Evolutionary conservation across 2,113 vertebrate genomes (phyloP), one percentile per base, ranked within the genome.

Genomic region (Gopherus flavomarginatus): DNA sequence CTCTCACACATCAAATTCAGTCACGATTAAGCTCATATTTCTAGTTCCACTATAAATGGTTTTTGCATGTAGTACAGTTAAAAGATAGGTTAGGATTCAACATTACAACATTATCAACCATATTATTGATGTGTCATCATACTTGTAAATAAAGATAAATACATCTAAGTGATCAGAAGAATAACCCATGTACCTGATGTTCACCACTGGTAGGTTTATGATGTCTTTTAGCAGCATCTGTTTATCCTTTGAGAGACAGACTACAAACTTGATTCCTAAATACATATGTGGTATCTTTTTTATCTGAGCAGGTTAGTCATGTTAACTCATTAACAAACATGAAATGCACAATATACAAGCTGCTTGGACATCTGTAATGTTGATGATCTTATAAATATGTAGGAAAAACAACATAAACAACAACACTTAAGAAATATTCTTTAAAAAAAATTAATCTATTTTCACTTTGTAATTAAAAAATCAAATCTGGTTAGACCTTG

Each of bases 1-100:
- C 1, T 78, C 19, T 29, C 35, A 54, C 0, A 0, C 3, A 88
- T 5, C 6, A 92, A 75, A 87, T 12, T 3, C 3, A 53, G 29
- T 62, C 5, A 1, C 13, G 4, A 50, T 83, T 72, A 85, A 81
- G 54, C 12, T 35, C 8, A 1, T 31, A 26, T 14, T 19, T 22
- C 44, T 29, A 38, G 52, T 27, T 22, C 54, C 29, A 11, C 0
- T 0, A 52, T 77, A 57, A 69, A 93, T 44, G 78, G 11, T 81
- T 85, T 7, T 22, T 14, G 16, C 9, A 52, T 35, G 8, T 4
- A 77, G 4, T 52, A 65, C 82, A 44, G 42, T 78, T 12, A 44
- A 85, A 82, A 11, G 31, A 42, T 1, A 4, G 38, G 75, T 72
- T 52, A 87, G 57, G 5, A 16, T 9, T 38, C 54, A 62, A 44